Percentiles rank a stretch among this genome's conserved stretches.
These are phyloP conservation scores for Norana najaformis DNA, from an alignment of 2,888 invertebrate genomes.

Conservation along the genomic window DNA sequence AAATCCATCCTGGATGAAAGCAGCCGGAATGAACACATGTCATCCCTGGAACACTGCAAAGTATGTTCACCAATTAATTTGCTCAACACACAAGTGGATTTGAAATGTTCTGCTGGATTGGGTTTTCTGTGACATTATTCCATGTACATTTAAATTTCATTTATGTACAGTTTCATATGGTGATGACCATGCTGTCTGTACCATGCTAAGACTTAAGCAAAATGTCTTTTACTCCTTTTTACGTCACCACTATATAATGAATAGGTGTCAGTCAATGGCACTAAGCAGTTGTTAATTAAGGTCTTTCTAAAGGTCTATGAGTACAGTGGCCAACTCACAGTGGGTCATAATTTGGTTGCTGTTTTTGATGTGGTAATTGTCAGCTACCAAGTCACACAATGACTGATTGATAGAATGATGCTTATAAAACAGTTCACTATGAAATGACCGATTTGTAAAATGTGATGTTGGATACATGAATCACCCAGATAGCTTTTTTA, in stretches of 20 bases:
- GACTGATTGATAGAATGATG: neutral
- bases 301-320: neutral
- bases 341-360: neutral
- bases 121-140: neutral
- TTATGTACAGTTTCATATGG: neutral
- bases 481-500: neutral
- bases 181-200: neutral
- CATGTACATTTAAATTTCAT: neutral
- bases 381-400: too few species aligned
- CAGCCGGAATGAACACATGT: neutral
- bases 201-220: neutral
- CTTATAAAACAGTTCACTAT: neutral
- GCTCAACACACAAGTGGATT: neutral
- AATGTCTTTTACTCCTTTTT: neutral
- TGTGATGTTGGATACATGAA: neutral
- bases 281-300: neutral
- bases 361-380: neutral
- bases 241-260: neutral
- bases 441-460: neutral
- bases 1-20: neutral
- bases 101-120: neutral
- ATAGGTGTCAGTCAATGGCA: neutral
- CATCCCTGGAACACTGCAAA: conserved; percentile 10
- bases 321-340: neutral
- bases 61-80: neutral